Conservation (phyloP, 1,140 invertebrate species). For the Ptiloglossa arizonensis region DNA sequence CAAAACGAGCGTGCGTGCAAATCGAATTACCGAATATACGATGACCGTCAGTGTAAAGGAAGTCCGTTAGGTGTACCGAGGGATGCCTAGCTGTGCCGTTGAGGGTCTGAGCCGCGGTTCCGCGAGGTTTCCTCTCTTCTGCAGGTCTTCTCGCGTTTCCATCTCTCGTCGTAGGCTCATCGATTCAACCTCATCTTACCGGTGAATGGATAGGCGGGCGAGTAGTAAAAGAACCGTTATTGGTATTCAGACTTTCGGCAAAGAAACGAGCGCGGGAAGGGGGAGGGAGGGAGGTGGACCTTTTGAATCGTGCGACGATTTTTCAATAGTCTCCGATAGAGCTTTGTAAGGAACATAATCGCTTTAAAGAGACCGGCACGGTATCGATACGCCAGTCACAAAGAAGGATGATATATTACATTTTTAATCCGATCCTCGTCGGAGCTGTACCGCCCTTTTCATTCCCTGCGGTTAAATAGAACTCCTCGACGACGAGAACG, state of each 20-base stretch:
- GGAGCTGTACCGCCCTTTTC: background rate
- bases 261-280: background rate
- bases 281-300: background rate
- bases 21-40: slow-evolving; percentile 70
- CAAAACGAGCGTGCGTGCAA: slow-evolving; percentile 35
- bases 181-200: slow-evolving; percentile 74
- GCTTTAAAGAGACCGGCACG: background rate
- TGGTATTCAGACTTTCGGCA: background rate
- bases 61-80: slow-evolving; percentile 79
- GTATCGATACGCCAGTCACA: background rate
- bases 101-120: slow-evolving; percentile 75
- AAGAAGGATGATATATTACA: background rate
- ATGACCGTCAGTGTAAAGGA: slow-evolving; percentile 73
- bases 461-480: no score
- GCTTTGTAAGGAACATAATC: background rate
- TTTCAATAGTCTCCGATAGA: background rate
- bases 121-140: slow-evolving; percentile 80
- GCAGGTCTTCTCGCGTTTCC: slow-evolving; percentile 79
- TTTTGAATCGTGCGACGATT: background rate
- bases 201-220: background rate
- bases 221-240: background rate
- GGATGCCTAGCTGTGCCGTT: slow-evolving; percentile 70
- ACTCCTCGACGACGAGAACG: background rate
- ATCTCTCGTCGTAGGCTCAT: slow-evolving; percentile 68
- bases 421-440: background rate